phyloP scores from a whole-genome alignment of 1,140 invertebrate species.

The Homalodisca vitripennis region DNA sequence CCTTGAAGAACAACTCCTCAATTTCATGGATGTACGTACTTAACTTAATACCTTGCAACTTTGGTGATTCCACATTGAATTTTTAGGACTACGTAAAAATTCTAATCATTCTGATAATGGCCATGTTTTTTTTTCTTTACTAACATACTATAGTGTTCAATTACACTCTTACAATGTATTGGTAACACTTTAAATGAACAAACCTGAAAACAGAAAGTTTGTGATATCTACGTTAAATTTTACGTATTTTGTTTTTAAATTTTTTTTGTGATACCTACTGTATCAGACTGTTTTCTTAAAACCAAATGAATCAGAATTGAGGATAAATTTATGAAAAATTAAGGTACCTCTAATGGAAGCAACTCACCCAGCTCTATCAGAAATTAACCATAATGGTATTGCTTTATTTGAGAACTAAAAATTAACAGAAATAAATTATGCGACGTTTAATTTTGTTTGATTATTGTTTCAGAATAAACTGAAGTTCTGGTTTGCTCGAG shows the following conservation, averaged over 20 bases:
- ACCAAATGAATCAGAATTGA: background rate
- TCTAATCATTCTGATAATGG: too few species aligned
- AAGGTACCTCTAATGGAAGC: background rate
- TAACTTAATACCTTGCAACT: background rate
- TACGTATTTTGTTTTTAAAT: too few species aligned
- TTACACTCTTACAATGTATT: too few species aligned
- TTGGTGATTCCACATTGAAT: background rate
- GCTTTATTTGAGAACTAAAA: background rate
- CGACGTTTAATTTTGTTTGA: slow-evolving; percentile 3
- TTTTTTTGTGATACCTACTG: background rate
- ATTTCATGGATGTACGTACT: background rate
- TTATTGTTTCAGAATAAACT: slow-evolving; percentile 20
- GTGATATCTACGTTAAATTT: too few species aligned
- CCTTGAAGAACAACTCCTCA: background rate
- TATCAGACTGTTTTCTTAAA: background rate
- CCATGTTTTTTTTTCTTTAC: too few species aligned
- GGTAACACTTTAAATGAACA: too few species aligned
- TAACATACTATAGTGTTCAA: too few species aligned
- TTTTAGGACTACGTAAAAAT: background rate
- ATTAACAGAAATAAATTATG: background rate
- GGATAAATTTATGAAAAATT: background rate
- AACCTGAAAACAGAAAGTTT: too few species aligned
- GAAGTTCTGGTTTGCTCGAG: slow-evolving; percentile 36
- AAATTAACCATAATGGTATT: background rate
- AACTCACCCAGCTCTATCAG: background rate